phyloP scores from a whole-genome alignment of 1,140 invertebrate genomes.

The Trissolcus basalis region DNA sequence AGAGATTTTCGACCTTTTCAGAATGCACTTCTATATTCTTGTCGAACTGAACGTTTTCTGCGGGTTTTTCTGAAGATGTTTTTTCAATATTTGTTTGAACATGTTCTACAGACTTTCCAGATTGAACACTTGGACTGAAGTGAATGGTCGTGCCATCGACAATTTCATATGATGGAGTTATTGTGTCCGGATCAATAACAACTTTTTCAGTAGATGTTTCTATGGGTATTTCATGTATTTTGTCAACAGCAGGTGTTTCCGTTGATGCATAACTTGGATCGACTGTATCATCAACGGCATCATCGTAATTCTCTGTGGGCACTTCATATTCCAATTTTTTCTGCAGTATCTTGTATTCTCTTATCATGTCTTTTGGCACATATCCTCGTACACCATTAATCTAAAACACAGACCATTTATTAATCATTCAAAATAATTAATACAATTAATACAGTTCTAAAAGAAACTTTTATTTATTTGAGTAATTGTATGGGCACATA shows the following conservation, averaged over 20 bases:
- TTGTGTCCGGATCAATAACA: constrained; percentile 49
- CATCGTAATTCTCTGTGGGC: constrained; percentile 64
- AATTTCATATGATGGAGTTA: constrained; percentile 69
- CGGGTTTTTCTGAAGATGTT: too few relatives aligned
- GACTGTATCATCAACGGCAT: constrained; percentile 13
- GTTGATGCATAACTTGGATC: constrained; percentile 2
- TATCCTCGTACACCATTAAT: constrained; percentile 84
- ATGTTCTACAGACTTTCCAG: constrained; percentile 31
- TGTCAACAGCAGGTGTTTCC: constrained; percentile 4
- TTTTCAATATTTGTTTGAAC: too few relatives aligned
- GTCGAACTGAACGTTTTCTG: too few relatives aligned
- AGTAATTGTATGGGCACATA: too few relatives aligned
- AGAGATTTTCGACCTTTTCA: too few relatives aligned
- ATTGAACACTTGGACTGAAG: too few relatives aligned
- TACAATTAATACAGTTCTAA: too few relatives aligned
- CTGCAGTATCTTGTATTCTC: constrained; percentile 75
- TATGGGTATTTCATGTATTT: neutral
- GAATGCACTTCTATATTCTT: too few relatives aligned
- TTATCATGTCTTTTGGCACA: constrained; percentile 78
- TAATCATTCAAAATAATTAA: too few relatives aligned
- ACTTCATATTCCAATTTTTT: constrained; percentile 72
- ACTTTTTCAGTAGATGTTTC: constrained; percentile 13
- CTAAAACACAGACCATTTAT: constrained; percentile 55
- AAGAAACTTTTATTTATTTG: too few relatives aligned
- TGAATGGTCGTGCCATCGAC: constrained; percentile 75